These are phyloP conservation scores for Eriocheir sinensis DNA, from an alignment of 1,140 invertebrate genomes.

Conservation along the genomic window DNA sequence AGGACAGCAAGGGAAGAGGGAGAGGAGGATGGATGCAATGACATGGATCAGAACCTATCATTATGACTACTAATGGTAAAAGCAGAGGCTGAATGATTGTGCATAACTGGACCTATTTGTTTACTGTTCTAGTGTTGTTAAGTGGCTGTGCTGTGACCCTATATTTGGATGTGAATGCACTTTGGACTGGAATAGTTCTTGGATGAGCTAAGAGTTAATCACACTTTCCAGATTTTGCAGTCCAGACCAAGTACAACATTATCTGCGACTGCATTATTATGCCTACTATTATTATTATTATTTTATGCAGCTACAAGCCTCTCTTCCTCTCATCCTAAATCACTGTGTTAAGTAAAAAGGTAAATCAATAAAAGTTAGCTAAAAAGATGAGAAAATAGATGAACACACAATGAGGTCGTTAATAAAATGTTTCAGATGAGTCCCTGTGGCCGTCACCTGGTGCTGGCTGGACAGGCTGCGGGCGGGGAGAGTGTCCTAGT, in stretches of 20 bases:
- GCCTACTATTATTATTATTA: background rate
- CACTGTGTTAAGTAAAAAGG: background rate
- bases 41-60: too few relatives aligned
- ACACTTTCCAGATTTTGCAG: too few relatives aligned
- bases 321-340: background rate
- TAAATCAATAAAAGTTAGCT: background rate
- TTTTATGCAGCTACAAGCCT: background rate
- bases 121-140: too few relatives aligned
- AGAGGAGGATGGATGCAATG: too few relatives aligned
- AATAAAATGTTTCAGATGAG: background rate
- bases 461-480: background rate
- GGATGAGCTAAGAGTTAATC: too few relatives aligned
- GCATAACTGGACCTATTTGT: too few relatives aligned
- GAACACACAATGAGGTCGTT: background rate
- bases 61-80: too few relatives aligned
- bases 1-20: too few relatives aligned
- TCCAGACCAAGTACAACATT: background rate
- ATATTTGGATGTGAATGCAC: too few relatives aligned
- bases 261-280: background rate
- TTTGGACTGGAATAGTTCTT: too few relatives aligned
- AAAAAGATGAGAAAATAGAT: background rate
- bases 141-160: too few relatives aligned
- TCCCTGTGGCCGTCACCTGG: slow-evolving; percentile 24
- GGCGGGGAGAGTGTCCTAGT: slow-evolving; percentile 26
- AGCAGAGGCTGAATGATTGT: too few relatives aligned